Percentiles rank a stretch among this genome's conserved stretches.
These are phyloP conservation scores for Glossosoma conforme DNA, from an alignment of 1,140 invertebrate species.

Conservation along the genomic window DNA sequence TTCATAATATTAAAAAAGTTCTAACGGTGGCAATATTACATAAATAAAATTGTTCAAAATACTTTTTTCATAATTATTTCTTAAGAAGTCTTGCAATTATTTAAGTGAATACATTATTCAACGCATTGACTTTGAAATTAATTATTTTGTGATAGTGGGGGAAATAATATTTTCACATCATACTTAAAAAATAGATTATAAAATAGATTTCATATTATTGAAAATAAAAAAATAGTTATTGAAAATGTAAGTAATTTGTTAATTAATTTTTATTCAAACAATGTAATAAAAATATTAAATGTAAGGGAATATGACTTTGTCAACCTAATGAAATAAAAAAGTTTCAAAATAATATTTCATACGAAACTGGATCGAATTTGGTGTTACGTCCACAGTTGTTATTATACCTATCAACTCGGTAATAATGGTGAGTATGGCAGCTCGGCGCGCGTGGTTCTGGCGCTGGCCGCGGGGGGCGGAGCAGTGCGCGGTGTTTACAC, in stretches of 20 bases:
- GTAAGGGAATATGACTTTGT: too few species aligned
- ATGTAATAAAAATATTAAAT: too few species aligned
- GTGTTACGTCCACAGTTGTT: neutral
- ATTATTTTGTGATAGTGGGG: neutral
- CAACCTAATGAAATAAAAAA: too few species aligned
- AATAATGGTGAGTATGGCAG: neutral
- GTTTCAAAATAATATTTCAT: too few species aligned
- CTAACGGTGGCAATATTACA: neutral
- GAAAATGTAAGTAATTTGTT: too few species aligned
- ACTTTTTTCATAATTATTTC: neutral
- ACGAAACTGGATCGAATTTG: neutral
- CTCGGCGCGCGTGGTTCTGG: neutral
- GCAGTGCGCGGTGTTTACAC: neutral
- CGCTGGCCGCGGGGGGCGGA: slow-evolving; percentile 1
- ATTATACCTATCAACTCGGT: neutral
- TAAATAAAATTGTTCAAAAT: neutral
- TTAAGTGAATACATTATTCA: neutral
- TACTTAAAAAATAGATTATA: neutral
- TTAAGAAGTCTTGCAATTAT: neutral
- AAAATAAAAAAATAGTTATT: too few species aligned
- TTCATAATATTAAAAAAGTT: neutral
- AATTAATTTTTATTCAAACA: too few species aligned
- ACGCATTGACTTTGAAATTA: neutral
- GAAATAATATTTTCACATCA: neutral
- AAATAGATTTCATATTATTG: neutral